Percentiles rank a stretch among this genome's conserved stretches.
These are phyloP conservation scores for Laothoe populi DNA, from an alignment of 2,888 invertebrate genomes.

Conservation along the genomic window DNA sequence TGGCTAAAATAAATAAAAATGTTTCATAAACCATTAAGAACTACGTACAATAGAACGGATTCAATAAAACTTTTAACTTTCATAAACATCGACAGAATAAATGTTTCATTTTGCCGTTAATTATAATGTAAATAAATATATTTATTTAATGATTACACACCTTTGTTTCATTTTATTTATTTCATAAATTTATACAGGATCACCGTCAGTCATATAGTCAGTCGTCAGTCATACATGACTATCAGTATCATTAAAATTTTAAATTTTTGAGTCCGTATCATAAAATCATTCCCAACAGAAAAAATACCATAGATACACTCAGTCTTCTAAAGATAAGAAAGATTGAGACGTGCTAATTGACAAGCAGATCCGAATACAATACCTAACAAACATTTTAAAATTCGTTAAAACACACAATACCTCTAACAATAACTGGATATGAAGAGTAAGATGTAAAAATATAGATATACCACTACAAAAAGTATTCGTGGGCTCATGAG, in stretches of 20 bases:
- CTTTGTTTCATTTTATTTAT: constrained; percentile 58
- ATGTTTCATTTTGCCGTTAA: constrained; percentile 75
- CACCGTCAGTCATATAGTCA: background rate
- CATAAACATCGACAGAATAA: constrained; percentile 75
- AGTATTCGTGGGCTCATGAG: too few species aligned
- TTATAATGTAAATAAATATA: constrained; percentile 83
- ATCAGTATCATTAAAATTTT: too few species aligned
- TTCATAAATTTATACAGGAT: background rate
- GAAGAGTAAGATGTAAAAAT: background rate
- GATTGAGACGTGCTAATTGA: constrained; percentile 59
- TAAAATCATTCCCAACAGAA: background rate
- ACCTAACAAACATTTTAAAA: constrained; percentile 16
- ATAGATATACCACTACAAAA: constrained; percentile 14
- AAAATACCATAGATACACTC: background rate
- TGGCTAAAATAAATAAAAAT: constrained; percentile 55
- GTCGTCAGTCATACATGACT: too few species aligned
- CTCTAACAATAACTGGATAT: constrained; percentile 51
- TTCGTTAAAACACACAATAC: constrained; percentile 67
- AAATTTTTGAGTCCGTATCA: too few species aligned
- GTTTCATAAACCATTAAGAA: constrained; percentile 50
- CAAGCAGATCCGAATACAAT: constrained; percentile 37
- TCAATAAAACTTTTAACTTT: constrained; percentile 58
- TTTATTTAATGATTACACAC: constrained; percentile 79
- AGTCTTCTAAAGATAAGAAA: constrained; percentile 20
- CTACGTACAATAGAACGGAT: constrained; percentile 55